phyloP scores from a whole-genome alignment of 30 jellyfish, hydroid and myxozoan species.

The Aurelia aurita region DNA sequence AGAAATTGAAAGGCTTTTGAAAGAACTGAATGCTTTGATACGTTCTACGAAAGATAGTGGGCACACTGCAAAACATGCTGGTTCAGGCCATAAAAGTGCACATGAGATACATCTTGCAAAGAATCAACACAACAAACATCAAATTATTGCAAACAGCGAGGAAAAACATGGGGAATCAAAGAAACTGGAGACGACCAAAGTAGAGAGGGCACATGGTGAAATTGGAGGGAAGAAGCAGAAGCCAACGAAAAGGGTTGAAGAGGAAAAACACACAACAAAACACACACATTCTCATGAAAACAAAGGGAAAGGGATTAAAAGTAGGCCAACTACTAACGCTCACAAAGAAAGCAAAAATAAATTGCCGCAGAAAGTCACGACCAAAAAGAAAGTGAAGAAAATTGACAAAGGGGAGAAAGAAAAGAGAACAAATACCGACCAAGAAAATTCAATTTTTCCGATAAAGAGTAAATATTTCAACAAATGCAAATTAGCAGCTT shows the following conservation, averaged over 20 bases:
- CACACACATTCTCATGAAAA: too few relatives aligned
- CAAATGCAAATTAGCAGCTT: conserved; percentile 60
- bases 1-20: not conserved
- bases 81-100: not conserved
- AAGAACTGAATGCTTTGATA: not conserved
- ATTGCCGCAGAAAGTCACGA: not conserved
- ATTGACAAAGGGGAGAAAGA: not conserved
- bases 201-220: not conserved
- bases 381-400: not conserved
- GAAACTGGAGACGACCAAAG: not conserved
- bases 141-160: not conserved
- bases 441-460: not conserved
- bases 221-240: not conserved
- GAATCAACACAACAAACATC: not conserved
- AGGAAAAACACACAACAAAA: too few relatives aligned
- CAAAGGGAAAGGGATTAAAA: too few relatives aligned
- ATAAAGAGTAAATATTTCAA: conserved; percentile 14
- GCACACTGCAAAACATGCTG: too few relatives aligned
- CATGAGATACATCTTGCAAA: not conserved
- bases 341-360: not conserved
- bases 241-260: not conserved
- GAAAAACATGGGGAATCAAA: not conserved
- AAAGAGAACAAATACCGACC: too few relatives aligned
- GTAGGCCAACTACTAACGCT: too few relatives aligned
- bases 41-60: not conserved